These are phyloP conservation scores for Microctonus aethiopoides DNA, from an alignment of 2,888 invertebrate genomes.

Conservation along the genomic window DNA sequence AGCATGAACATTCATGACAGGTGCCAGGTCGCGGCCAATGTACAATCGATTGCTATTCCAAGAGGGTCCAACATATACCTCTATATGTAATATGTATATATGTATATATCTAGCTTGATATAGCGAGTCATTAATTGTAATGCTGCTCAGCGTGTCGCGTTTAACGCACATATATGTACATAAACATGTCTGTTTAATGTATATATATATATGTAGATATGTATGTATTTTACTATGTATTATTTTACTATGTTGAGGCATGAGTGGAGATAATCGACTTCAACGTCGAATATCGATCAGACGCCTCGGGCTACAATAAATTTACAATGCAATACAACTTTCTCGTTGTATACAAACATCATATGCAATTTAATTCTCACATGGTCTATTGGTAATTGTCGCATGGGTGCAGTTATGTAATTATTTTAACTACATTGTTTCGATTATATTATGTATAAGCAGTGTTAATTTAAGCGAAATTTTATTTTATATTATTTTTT, in stretches of 20 bases:
- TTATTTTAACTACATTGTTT: background rate
- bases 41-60: slow-evolving; percentile 59
- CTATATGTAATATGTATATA: no score
- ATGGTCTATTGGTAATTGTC: slow-evolving; percentile 14
- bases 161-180: slow-evolving; percentile 47
- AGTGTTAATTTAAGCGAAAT: no score
- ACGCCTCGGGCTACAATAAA: slow-evolving; percentile 17
- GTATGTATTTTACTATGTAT: slow-evolving; percentile 2
- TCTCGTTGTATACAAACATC: slow-evolving; percentile 2
- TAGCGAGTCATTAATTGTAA: slow-evolving; percentile 57
- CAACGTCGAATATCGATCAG: slow-evolving; percentile 53
- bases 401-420: background rate
- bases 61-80: slow-evolving; percentile 43
- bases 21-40: slow-evolving; percentile 44
- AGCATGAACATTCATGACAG: slow-evolving; percentile 56
- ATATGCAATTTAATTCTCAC: slow-evolving; percentile 11
- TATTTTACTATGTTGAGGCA: slow-evolving; percentile 31
- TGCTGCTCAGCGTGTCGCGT: slow-evolving; percentile 52
- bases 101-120: no score
- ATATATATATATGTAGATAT: slow-evolving; percentile 8
- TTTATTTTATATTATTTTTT: background rate
- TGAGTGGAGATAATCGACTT: slow-evolving; percentile 49
- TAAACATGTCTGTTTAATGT: no score
- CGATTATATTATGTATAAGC: slow-evolving; percentile 19
- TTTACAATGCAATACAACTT: slow-evolving; percentile 20